Evolutionary conservation across 2,113 vertebrate genomes (phyloP).

Genomic region (Pithys albifrons): DNA sequence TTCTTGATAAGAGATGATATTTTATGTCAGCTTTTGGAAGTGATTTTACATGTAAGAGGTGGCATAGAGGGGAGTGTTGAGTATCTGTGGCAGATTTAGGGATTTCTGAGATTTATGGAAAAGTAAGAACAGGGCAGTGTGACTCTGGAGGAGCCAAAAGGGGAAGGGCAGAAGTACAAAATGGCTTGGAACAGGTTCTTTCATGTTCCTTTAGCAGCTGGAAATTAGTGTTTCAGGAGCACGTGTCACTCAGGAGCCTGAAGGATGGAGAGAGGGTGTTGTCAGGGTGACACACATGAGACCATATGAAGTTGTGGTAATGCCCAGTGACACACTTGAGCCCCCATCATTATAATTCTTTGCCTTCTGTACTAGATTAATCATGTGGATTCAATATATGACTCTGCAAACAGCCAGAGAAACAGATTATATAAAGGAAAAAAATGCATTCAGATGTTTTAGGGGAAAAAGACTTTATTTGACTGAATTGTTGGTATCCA

Average conservation of each 20-base stretch:
- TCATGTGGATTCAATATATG: not conserved
- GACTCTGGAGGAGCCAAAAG: not conserved
- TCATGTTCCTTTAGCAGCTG: not conserved
- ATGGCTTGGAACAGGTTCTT: not conserved
- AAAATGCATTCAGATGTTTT: not conserved
- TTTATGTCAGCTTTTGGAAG: not conserved
- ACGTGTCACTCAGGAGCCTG: fast-evolving
- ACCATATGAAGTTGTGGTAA: not conserved
- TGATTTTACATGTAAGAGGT: not conserved
- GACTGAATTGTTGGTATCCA: not conserved
- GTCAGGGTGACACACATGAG: not conserved
- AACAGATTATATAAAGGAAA: not conserved
- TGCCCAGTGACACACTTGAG: not conserved
- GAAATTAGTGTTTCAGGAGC: not conserved
- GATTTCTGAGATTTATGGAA: not conserved
- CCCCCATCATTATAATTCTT: not conserved
- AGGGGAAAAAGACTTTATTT: not conserved
- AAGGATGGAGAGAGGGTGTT: not conserved
- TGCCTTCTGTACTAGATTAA: not conserved
- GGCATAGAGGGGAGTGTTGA: not conserved
- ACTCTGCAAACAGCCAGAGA: not conserved
- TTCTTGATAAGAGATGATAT: not conserved
- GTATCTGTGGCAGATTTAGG: not conserved
- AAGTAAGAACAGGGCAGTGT: not conserved
- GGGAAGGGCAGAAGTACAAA: not conserved